These are phyloP conservation scores for Neria commutata DNA, from an alignment of 2,888 invertebrate genomes.

Conservation along the genomic window DNA sequence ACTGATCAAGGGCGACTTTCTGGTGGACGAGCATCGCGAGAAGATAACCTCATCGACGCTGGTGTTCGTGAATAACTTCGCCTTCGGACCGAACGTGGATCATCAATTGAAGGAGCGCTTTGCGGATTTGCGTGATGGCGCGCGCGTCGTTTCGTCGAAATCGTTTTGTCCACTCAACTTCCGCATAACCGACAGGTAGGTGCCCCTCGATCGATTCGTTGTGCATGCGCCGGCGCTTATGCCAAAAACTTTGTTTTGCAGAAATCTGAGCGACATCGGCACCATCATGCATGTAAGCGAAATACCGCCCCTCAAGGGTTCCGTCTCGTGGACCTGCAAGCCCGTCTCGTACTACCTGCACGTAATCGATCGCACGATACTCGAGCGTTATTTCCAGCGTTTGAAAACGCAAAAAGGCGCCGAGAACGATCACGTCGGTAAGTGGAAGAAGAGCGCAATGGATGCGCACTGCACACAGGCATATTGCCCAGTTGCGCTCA, in stretches of 20 bases:
- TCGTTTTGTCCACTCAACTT: slow-evolving; percentile 99
- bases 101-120: slow-evolving; percentile 95
- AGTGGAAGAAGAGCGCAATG: slow-evolving; percentile 38
- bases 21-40: slow-evolving; percentile 89
- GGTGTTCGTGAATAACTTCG: slow-evolving; percentile 99
- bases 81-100: slow-evolving; percentile 97
- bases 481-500: background rate
- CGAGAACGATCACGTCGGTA: slow-evolving; percentile 58
- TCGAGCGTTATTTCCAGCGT: slow-evolving; percentile 95
- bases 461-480: background rate
- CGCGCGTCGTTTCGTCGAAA: slow-evolving; percentile 97
- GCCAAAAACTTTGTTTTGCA: no score
- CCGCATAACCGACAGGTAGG: slow-evolving; percentile 85
- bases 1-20: slow-evolving; percentile 92
- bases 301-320: slow-evolving; percentile 92
- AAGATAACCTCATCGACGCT: slow-evolving; percentile 93
- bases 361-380: slow-evolving; percentile 94
- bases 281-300: slow-evolving; percentile 98
- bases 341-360: slow-evolving; percentile 99
- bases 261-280: slow-evolving; percentile 97
- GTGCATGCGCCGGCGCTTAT: background rate
- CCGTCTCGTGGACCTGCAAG: slow-evolving; percentile 99
- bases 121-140: slow-evolving; percentile 93
- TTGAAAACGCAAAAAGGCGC: slow-evolving; percentile 86
- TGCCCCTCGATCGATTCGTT: no score